Base-by-base conservation (phyloP, 2,113 vertebrate species). In the Entelurus aequoreus region DNA sequence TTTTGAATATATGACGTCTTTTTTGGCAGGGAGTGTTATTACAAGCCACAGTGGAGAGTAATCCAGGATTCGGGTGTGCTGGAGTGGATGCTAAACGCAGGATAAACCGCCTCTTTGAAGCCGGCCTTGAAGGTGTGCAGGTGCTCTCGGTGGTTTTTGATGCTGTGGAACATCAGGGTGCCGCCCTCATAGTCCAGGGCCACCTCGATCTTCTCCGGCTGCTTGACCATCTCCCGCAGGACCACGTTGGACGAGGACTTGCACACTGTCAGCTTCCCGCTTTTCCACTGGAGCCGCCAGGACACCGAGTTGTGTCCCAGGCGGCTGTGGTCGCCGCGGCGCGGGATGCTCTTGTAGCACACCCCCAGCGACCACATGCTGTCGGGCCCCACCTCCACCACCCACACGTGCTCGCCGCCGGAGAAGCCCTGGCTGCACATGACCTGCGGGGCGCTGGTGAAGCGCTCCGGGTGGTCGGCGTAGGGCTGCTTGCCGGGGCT, bases 261-360 rank as follows among this genome's bases (percentile, higher is more conserved):
- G 62, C 85, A 84, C 4, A 71, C 88, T 1, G 81, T 88, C 62
- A 91, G 74, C 78, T 90, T 89, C 49, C 69, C 55, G 6, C 83
- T 90, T 56, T 90, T 90, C 87, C 88, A 89, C 72, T 90, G 88
- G 63, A 90, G 37, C 5, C 86, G 80, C 88, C 88, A 91, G 35
- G 87, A 90, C 48, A 85, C 71, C 0, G 72, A 49, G 71, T 88
- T 91, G 79, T 90, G 83, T 6, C 86, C 90, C 0, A 90, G 60
- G 5, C 81, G 85, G 55, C 88, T 87, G 66, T 86, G 79, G 69
- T 89, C 88, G 4, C 88, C 88, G 4, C 82, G 85, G 6, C 85
- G 86, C 10, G 69, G 75, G 35, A 88, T 78, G 58, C 47, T 83
- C 62, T 84, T 84, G 72, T 88, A 87, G 51, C 85, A 88, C 28